Conservation (phyloP, 2,113 vertebrate species). For the Rhombomys opimus region DNA sequence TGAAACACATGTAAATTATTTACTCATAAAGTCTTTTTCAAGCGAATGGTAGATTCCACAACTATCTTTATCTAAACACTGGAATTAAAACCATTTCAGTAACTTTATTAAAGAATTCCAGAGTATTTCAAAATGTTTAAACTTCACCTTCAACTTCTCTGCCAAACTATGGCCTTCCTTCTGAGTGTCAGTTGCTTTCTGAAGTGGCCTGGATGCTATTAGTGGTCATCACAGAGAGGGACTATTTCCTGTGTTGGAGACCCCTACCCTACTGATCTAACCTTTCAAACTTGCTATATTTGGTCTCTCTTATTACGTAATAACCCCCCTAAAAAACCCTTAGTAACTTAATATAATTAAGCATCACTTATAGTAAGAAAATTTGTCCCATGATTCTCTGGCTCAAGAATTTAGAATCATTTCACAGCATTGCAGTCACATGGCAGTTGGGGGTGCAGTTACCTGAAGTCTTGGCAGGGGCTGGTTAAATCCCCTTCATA, state of each 20-base stretch:
- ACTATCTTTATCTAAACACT: background rate
- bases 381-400: background rate
- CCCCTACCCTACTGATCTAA: background rate
- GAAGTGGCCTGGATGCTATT: background rate
- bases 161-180: background rate
- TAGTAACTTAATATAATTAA: background rate
- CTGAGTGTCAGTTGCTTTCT: background rate
- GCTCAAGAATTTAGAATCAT: background rate
- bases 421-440: background rate
- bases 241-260: background rate
- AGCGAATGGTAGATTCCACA: background rate
- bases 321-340: background rate
- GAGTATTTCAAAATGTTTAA: background rate
- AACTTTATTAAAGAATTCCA: slow-evolving; percentile 20
- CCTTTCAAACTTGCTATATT: background rate
- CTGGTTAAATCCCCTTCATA: background rate
- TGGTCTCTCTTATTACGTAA: background rate
- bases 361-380: background rate
- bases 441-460: background rate
- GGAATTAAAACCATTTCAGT: background rate
- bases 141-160: background rate
- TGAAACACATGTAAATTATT: background rate
- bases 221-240: background rate
- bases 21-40: background rate
- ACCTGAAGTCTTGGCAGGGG: background rate